Evolutionary conservation across 2,888 invertebrate species (phyloP).

Genomic region (Sinopyrophorus schimmeli): DNA sequence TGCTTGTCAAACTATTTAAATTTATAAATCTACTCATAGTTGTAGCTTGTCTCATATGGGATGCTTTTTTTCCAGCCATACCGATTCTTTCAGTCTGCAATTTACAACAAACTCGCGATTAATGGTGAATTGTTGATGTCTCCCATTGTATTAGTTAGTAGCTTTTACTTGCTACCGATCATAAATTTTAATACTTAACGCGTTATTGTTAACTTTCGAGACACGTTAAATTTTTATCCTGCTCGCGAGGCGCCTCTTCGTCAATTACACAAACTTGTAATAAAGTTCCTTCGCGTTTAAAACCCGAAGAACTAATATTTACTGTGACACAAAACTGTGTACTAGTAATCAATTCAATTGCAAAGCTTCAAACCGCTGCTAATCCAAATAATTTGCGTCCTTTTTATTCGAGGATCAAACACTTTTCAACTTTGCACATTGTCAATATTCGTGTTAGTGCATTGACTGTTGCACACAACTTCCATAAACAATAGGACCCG

Average conservation of each 20-base stretch:
- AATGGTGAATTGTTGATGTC: neutral
- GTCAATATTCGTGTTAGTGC: too few relatives aligned
- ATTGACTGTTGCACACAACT: too few relatives aligned
- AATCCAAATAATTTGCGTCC: too few relatives aligned
- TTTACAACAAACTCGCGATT: neutral
- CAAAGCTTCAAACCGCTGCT: too few relatives aligned
- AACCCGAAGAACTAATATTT: too few relatives aligned
- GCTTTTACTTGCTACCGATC: constrained; percentile 4
- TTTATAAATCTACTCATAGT: constrained; percentile 34
- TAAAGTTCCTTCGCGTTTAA: too few relatives aligned
- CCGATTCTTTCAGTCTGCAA: constrained; percentile 1
- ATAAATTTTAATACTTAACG: constrained; percentile 9
- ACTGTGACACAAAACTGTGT: too few relatives aligned
- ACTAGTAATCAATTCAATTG: too few relatives aligned
- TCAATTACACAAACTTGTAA: too few relatives aligned
- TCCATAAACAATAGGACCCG: constrained; percentile 17
- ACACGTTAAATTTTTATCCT: constrained; percentile 1
- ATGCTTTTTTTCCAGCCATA: constrained; percentile 2
- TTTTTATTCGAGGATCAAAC: too few relatives aligned
- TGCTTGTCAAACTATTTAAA: constrained; percentile 36
- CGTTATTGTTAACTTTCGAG: constrained; percentile 2
- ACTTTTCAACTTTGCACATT: too few relatives aligned
- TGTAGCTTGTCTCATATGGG: neutral
- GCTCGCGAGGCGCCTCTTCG: too few relatives aligned
- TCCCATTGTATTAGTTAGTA: constrained; percentile 6